Evolutionary conservation across 2,113 vertebrate species (phyloP).

Genomic region (Platysternon megacephalum): DNA sequence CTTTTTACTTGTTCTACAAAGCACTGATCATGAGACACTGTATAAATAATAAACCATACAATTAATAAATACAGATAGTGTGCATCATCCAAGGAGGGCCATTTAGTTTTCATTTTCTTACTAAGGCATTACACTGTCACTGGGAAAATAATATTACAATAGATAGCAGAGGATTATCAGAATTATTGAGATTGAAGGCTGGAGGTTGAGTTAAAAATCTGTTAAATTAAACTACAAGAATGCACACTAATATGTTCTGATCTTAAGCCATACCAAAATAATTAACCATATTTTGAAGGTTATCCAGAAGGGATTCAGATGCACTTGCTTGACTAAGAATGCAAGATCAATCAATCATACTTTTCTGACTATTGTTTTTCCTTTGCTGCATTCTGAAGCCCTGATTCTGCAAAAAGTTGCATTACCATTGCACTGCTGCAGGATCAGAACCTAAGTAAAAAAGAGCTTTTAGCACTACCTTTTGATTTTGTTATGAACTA

Average conservation of each 20-base stretch:
- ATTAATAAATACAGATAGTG: not conserved
- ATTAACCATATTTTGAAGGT: rapidly evolving
- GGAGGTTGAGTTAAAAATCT: not conserved
- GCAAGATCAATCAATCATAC: rapidly evolving
- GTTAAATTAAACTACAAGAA: not conserved
- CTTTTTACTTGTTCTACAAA: not conserved
- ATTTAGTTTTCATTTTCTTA: not conserved
- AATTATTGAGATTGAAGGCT: not conserved
- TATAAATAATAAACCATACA: not conserved
- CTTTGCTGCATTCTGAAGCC: not conserved
- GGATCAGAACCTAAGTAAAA: not conserved
- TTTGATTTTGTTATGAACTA: not conserved
- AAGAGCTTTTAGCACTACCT: not conserved
- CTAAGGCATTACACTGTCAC: not conserved
- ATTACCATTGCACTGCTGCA: not conserved
- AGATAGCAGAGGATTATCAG: not conserved
- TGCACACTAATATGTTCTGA: not conserved
- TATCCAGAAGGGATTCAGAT: not conserved
- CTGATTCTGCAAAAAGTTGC: rapidly evolving
- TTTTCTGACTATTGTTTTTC: not conserved
- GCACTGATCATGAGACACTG: rapidly evolving
- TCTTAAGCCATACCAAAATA: not conserved
- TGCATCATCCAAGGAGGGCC: not conserved
- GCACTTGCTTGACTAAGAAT: not conserved
- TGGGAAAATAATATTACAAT: not conserved